phyloP scores from a whole-genome alignment of 2,888 invertebrate genomes.

The Melanostoma scalare region DNA sequence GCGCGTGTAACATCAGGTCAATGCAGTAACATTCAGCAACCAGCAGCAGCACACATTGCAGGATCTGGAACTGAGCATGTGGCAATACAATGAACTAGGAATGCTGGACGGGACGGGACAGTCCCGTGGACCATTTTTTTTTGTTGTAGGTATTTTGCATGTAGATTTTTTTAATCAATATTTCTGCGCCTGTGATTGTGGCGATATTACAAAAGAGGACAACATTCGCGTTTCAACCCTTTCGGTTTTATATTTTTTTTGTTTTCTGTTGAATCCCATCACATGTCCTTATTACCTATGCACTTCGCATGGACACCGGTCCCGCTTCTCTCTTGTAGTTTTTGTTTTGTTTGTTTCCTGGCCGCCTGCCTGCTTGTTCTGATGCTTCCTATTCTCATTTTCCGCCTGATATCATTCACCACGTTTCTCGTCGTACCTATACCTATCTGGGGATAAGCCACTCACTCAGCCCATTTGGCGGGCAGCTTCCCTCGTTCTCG shows the following conservation, averaged over 20 bases:
- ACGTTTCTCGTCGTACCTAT: conserved; percentile 13
- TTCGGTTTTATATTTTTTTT: conserved; percentile 40
- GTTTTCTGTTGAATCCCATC: conserved; percentile 44
- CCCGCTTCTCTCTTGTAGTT: conserved; percentile 34
- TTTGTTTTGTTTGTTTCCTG: conserved; percentile 62
- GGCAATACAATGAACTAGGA: conserved; percentile 66
- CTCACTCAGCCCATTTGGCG: conserved; percentile 36
- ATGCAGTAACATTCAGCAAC: conserved; percentile 48
- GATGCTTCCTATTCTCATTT: conserved; percentile 67
- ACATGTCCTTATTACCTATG: conserved; percentile 71
- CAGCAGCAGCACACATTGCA: conserved; percentile 35
- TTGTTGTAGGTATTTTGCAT: conserved; percentile 13
- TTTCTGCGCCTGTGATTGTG: conserved; percentile 66
- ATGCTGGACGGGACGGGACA: conserved; percentile 59
- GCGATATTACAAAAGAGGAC: conserved; percentile 70
- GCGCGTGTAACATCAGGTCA: conserved; percentile 33
- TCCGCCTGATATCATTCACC: conserved; percentile 68
- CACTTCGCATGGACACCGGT: conserved; percentile 68
- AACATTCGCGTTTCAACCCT: conserved; percentile 69
- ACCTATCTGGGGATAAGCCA: conserved; percentile 61
- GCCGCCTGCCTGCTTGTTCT: conserved; percentile 41
- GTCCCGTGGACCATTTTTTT: conserved; percentile 61
- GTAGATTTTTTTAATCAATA: conserved; percentile 61
- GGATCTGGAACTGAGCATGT: conserved; percentile 54
- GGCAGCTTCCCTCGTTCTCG: conserved; percentile 46